A percentile compares a stretch with the other conserved stretches of the same genome.
phyloP scores from a whole-genome alignment of 2,113 vertebrate genomes.

The Tupaia tana region DNA sequence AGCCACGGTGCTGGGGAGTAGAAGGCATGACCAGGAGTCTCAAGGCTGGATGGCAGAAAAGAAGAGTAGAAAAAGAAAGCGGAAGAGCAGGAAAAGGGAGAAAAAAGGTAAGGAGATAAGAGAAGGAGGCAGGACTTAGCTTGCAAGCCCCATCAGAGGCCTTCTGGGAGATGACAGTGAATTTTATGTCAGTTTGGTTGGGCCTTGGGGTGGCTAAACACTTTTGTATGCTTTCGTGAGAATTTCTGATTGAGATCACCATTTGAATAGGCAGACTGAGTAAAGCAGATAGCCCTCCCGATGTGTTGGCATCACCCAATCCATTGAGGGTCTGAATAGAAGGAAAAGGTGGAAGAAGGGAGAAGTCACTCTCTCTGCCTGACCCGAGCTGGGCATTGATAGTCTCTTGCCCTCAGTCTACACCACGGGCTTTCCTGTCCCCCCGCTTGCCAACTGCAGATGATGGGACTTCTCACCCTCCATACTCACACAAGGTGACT shows the following conservation, averaged over 20 bases:
- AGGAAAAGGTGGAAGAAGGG: background rate
- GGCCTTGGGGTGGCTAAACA: background rate
- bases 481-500: background rate
- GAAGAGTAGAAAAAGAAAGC: too few species aligned
- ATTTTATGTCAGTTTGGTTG: background rate
- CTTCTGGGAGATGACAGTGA: accelerated
- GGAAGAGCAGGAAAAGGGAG: background rate
- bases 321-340: background rate
- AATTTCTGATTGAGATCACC: background rate
- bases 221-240: background rate
- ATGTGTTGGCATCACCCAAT: too few species aligned
- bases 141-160: background rate
- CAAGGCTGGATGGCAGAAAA: too few species aligned
- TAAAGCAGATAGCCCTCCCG: background rate
- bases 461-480: background rate
- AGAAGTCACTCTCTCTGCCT: background rate
- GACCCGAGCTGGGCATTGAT: background rate
- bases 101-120: background rate
- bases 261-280: background rate
- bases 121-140: background rate
- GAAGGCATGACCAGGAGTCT: background rate
- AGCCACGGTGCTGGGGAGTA: background rate
- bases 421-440: background rate
- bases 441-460: background rate
- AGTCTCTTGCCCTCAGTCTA: background rate